Evolutionary conservation across 2,797 vertebrate genomes (phyloP).

Genomic region (Harpagifer antarcticus): DNA sequence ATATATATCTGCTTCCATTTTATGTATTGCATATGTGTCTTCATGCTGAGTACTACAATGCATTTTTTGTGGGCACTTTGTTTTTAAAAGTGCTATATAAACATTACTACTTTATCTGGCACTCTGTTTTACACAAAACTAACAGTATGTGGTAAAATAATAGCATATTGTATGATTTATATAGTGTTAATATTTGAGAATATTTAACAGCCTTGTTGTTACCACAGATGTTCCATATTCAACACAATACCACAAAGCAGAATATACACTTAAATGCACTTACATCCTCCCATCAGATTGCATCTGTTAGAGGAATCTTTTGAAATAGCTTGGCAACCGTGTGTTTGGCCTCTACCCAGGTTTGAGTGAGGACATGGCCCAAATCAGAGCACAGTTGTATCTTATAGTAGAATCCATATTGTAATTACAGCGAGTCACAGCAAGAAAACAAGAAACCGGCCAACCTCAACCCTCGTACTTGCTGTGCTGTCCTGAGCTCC

Average conservation of each 20-base stretch:
- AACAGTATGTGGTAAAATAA: not conserved
- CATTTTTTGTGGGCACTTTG: not conserved
- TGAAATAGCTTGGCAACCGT: constrained; percentile 4
- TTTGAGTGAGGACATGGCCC: not conserved
- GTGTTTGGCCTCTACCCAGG: not conserved
- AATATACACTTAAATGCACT: too few relatives aligned
- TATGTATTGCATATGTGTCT: not conserved
- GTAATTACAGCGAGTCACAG: constrained; percentile 14
- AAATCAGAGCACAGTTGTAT: not conserved
- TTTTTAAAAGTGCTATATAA: too few relatives aligned
- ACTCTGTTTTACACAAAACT: not conserved
- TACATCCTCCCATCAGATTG: too few relatives aligned
- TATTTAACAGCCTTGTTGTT: not conserved
- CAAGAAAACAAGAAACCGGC: constrained; percentile 6
- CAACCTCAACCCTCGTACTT: not conserved
- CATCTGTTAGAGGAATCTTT: not conserved
- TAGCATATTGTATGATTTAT: not conserved
- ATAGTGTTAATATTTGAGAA: too few relatives aligned
- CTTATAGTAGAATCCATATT: constrained; percentile 12
- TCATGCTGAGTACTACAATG: not conserved
- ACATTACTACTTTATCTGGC: not conserved
- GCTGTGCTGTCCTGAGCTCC: constrained; percentile 12
- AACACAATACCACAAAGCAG: not conserved
- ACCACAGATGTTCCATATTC: not conserved
- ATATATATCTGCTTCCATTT: not conserved